Base-by-base conservation (phyloP, 2,888 invertebrate genomes). In the Bursaphelenchus okinawaensis region DNA sequence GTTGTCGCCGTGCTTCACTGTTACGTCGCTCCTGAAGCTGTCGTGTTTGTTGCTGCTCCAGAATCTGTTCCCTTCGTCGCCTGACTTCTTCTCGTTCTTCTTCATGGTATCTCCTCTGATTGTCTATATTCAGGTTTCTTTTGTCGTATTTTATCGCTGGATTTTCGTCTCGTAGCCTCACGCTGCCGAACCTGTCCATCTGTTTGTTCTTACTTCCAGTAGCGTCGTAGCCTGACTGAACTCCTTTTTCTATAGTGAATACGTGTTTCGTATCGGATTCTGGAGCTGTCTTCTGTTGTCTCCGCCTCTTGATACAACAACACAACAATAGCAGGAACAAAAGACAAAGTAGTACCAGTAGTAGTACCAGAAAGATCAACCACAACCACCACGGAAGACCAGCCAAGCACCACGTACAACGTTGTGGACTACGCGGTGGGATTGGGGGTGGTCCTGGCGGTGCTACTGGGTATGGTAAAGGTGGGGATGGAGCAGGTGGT, bases 311-410 rank as follows among this genome's bases (percentile, higher is more conserved):
- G 24, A 54, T 12, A 23, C 73, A 62, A 63, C 72, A 74, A 52
- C 69, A 69, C 7, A 68, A 65, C 9, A 77, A 31, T n/a, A 68
- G 62, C 58, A 73, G 74, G 29, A 69, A 23, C 8, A 61, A 26
- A 9, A 58, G 40, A 20, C 52, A 65, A 16, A 78, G 63, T 0
- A 77, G 68, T 7, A 78, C 70, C 9, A 77, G 70, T 3, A 77
- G 68, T 7, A 75, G 68, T n/a, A 76, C 64, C 7, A 70, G 57
- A 12, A 77, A 29, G 1, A 78, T 62, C 1, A 78, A 68, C 76
- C 78, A 78, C 24, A 74, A n/a, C 75, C 77, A 77, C 76, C 75
- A 76, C 8, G 76, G 76, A 26, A 68, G 51, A 31, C 62, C 55
- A 20, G 28, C 19, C 22, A 58, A 23, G 12, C 28, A 62, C 20